Base-by-base conservation (phyloP, 2,888 invertebrate species). In the Megaustenia siamemsis region DNA sequence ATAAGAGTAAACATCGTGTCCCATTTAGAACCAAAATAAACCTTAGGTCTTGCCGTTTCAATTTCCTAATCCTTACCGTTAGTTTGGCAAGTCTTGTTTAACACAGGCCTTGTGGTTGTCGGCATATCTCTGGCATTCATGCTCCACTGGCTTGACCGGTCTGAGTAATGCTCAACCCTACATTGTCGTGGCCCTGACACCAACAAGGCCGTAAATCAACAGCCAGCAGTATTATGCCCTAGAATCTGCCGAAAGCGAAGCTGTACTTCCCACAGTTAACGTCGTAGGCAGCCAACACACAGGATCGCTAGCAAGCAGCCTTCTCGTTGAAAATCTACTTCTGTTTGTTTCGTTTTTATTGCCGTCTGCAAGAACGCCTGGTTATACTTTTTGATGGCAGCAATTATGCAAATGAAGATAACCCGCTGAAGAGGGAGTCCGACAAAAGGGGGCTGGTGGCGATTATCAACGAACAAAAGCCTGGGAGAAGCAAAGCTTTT, bases 401-500 rank as follows among this genome's bases (percentile, higher is more conserved):
- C 79, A 80, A 80, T 80, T 80, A 80, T 80, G 80, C 79, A 79
- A 79, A 79, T 79, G 79, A 24, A 32, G 69, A 80, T 68, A 80
- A 80, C 80, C 53, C 69, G 53, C 69, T 49, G 49, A 43, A 35
- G 49, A 38, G 45, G 49, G 45, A 43, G 66, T 38, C 28, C 45
- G 49, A 66, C 66, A 79, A 66, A 79, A 32, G 66, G 28, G n/a
- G 49, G 80, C 63, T 32, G 24, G 24, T 43, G 35, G 10, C n/a
- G 63, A 21, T 49, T 80, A 80, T 69, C 80, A 28, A 12, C 38
- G 69, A 38, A 69, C 80, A 80, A 80, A 80, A 35, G 68, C 43
- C 21, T 35, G 53, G 28, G 53, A 80, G 69, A 68, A 28, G 45
- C 45, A 66, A 28, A 66, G 35, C 38, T 79, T 79, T 79, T 79